Evolutionary conservation across 2,797 vertebrate genomes (phyloP), one percentile per base, ranked within the genome.

Genomic region (Spinibarbus caldwelli): DNA sequence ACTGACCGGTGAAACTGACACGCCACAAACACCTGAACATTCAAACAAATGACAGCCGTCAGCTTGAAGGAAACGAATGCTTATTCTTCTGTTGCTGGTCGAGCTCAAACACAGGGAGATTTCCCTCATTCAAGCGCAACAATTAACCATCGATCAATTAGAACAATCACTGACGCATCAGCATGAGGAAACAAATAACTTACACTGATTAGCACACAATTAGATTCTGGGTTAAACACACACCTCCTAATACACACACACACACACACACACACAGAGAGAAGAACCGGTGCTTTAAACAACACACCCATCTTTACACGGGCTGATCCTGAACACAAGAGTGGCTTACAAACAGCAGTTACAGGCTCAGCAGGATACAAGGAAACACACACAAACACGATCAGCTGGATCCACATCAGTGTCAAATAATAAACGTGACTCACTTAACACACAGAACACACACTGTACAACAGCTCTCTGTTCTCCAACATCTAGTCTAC

Each of bases 191-290:
- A 34, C 3, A 0, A 76, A 54, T 23, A 7, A 36, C 31, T n/a
- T 31, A 75, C 72, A 36, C 29, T 76, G 47, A 76, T 15, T 76
- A 7, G 10, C 10, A 77, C 21, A 77, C 75, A 77, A 17, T 57
- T 38, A 15, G 21, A 77, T 57, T 77, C 12, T n/a, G 26, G 36
- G 23, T 43, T 6, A 77, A 52, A 57, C 29, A 71, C 36, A 59
- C 38, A 54, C 70, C 21, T 54, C 43, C 23, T 29, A 2, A 75
- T 3, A 66, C 21, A 57, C 45, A 62, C 41, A 81, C 34, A 84
- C 70, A 57, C 29, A 70, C 19, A 57, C 26, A 52, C 57, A 64
- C 14, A 52, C 43, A 68, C 38, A 80, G 19, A 83, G n/a, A n/a
- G n/a, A n/a, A n/a, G n/a, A 3, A 11, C 9, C 0, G 26, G 10